Conservation (phyloP, 2,888 invertebrate genomes). For the Capitulum mitella region DNA sequence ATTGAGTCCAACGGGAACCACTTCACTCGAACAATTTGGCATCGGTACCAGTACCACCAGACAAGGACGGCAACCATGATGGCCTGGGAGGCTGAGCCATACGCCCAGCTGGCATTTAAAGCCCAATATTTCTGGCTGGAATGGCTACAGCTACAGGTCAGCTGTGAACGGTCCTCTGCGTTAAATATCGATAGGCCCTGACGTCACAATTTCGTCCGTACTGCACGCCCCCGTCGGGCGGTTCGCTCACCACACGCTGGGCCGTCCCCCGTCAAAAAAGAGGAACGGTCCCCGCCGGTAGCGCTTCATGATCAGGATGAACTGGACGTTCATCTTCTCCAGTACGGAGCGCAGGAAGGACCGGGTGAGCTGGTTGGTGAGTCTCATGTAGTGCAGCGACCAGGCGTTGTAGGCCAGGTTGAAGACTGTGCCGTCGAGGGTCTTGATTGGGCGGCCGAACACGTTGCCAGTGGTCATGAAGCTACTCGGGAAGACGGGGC, state of each 20-base stretch:
- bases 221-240: too few relatives aligned
- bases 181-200: too few relatives aligned
- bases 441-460: constrained; percentile 39
- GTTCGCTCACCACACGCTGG: constrained; percentile 71
- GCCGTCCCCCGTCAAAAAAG: constrained; percentile 65
- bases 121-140: too few relatives aligned
- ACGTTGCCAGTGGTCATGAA: constrained; percentile 40
- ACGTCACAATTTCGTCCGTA: too few relatives aligned
- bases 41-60: too few relatives aligned
- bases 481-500: constrained; percentile 72
- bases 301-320: constrained; percentile 34
- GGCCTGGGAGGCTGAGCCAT: too few relatives aligned
- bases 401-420: constrained; percentile 86
- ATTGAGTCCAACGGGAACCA: too few relatives aligned
- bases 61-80: too few relatives aligned
- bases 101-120: too few relatives aligned
- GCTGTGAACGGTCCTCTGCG: too few relatives aligned
- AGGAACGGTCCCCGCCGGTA: constrained; percentile 30
- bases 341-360: constrained; percentile 31
- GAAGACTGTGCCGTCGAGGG: constrained; percentile 89
- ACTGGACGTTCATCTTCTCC: constrained; percentile 35
- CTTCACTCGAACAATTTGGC: too few relatives aligned
- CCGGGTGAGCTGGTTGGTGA: constrained; percentile 44
- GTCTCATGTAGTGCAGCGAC: constrained; percentile 45
- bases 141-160: too few relatives aligned